phyloP scores from a whole-genome alignment of 2,113 vertebrate species.

The Rhinogobius similis region DNA sequence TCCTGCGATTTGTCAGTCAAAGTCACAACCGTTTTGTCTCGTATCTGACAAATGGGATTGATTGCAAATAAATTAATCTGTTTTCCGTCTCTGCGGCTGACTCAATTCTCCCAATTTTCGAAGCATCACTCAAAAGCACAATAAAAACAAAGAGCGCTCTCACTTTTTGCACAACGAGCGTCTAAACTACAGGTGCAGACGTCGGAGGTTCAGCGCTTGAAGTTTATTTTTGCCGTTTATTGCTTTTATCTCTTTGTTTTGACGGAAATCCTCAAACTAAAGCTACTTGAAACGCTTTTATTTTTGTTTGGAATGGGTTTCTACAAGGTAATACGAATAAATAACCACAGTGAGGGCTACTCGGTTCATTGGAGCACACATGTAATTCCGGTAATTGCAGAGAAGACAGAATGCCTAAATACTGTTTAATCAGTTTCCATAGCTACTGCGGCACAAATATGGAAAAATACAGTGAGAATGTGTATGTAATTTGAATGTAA shows the following conservation, averaged over 20 bases:
- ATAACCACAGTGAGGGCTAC: not conserved
- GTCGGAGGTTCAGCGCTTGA: not conserved
- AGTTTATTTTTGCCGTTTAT: not conserved
- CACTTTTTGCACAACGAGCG: not conserved
- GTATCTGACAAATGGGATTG: not conserved
- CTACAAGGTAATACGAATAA: not conserved
- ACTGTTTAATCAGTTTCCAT: not conserved
- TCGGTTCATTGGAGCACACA: too few relatives aligned
- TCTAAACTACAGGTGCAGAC: not conserved
- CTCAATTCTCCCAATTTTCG: not conserved
- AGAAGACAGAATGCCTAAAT: not conserved
- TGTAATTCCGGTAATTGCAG: not conserved
- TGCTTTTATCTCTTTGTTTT: not conserved
- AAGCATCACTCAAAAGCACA: not conserved
- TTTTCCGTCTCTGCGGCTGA: not conserved
- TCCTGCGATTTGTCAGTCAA: too few relatives aligned
- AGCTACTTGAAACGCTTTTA: not conserved
- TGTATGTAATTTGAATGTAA: constrained; percentile 4
- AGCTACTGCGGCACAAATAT: not conserved
- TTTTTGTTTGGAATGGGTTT: not conserved
- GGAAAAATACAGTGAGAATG: not conserved
- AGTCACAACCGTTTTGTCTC: too few relatives aligned
- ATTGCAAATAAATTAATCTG: not conserved
- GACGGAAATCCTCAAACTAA: not conserved
- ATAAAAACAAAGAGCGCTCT: not conserved